These are phyloP conservation scores for Boulengerochromis microlepis DNA, from an alignment of 2,113 vertebrate genomes.

Conservation along the genomic window DNA sequence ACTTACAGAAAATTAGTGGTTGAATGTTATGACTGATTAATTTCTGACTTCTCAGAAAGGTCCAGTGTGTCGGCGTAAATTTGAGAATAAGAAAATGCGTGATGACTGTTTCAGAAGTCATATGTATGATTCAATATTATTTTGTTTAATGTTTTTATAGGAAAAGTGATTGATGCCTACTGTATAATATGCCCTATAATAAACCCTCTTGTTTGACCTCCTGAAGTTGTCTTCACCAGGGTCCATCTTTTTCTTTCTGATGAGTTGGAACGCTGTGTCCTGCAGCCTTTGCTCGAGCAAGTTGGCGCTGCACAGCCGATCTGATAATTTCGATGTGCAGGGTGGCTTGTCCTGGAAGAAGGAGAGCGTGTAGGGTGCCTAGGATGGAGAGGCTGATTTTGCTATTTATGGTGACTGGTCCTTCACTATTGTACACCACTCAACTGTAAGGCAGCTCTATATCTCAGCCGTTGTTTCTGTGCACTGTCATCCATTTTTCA, in stretches of 20 bases:
- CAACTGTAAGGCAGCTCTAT: neutral
- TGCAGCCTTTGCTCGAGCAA: neutral
- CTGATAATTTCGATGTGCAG: rapidly evolving
- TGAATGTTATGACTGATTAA: neutral
- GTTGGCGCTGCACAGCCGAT: neutral
- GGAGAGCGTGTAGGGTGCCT: neutral
- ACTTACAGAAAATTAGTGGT: neutral
- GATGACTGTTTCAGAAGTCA: neutral
- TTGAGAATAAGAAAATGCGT: neutral
- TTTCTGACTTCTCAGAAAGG: neutral
- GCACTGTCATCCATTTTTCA: neutral
- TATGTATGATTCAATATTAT: neutral
- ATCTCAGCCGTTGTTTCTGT: neutral
- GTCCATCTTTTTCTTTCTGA: neutral
- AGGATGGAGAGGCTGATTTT: neutral
- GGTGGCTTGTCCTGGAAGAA: neutral
- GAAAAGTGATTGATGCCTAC: neutral
- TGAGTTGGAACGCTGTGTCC: neutral
- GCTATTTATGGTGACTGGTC: neutral
- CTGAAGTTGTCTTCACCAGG: neutral
- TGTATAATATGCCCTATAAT: neutral
- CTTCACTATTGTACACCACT: neutral
- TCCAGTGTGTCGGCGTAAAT: neutral
- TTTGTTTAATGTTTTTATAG: neutral
- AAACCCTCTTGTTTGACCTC: neutral